Evolutionary conservation across 2,888 invertebrate genomes (phyloP).

Genomic region (Chrysopilus asiliformis): DNA sequence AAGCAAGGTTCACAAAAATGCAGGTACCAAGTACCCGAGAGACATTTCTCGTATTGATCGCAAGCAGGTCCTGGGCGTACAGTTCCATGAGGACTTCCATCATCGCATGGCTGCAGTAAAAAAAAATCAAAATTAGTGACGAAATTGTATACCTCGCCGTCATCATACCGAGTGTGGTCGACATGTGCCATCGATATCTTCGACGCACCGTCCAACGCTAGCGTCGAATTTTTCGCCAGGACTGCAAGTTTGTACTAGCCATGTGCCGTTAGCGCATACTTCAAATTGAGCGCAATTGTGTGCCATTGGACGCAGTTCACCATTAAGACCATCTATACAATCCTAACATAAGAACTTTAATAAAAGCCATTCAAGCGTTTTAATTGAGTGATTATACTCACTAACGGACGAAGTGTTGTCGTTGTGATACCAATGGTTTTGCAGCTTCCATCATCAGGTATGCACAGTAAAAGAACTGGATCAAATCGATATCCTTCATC

Average conservation of each 20-base stretch:
- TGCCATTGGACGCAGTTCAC: conserved; percentile 1
- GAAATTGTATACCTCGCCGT: too few species aligned
- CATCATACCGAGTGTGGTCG: conserved; percentile 15
- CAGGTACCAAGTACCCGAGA: background rate
- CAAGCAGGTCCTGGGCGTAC: background rate
- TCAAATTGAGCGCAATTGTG: conserved; percentile 4
- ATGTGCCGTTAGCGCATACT: conserved; percentile 9
- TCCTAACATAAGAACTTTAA: too few species aligned
- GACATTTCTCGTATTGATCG: background rate
- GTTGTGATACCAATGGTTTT: too few species aligned
- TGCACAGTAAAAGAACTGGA: too few species aligned
- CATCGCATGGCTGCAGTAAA: background rate
- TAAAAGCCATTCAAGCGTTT: too few species aligned
- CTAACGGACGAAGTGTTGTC: too few species aligned
- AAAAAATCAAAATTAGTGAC: too few species aligned
- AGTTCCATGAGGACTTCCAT: background rate
- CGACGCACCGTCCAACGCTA: background rate
- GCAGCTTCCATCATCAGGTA: too few species aligned
- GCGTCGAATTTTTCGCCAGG: conserved; percentile 6
- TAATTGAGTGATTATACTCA: too few species aligned
- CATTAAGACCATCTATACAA: too few species aligned
- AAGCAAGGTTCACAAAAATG: background rate
- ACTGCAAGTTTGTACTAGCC: conserved; percentile 6
- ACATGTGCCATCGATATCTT: conserved; percentile 10
- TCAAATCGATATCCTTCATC: too few species aligned